phyloP scores from a whole-genome alignment of 2,888 invertebrate species.

The Belgica antarctica region DNA sequence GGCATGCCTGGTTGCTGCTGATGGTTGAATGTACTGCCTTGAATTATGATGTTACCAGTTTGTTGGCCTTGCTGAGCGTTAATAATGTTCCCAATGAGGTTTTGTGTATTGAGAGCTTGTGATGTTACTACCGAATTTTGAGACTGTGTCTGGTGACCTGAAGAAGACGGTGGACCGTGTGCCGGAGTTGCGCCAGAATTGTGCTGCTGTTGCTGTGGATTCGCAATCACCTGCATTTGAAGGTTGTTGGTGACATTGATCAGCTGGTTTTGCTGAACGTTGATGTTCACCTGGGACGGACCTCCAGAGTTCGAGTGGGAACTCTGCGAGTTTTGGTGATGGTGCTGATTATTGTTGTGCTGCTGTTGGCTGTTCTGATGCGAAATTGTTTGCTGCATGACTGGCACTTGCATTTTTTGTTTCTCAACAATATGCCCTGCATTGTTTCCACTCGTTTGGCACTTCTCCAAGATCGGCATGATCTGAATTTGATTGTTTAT shows the following conservation, averaged over 20 bases:
- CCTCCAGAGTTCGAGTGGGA: conserved; percentile 6
- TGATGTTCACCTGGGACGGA: conserved; percentile 42
- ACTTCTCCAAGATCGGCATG: conserved; percentile 52
- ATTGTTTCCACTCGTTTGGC: conserved; percentile 14
- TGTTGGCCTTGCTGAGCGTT: conserved; percentile 28
- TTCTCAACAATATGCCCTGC: conserved; percentile 20
- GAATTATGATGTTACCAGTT: conserved; percentile 39
- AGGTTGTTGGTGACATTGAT: conserved; percentile 45
- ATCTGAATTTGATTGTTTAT: conserved; percentile 56
- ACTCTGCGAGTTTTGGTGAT: neutral
- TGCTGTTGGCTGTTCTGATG: conserved; percentile 46
- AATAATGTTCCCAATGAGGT: conserved; percentile 41
- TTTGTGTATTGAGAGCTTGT: conserved; percentile 32
- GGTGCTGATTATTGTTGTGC: conserved; percentile 24
- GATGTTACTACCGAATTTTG: conserved; percentile 45
- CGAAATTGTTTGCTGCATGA: conserved; percentile 37
- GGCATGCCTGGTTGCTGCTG: conserved; percentile 44
- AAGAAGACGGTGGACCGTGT: conserved; percentile 42
- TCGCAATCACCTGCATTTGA: conserved; percentile 44
- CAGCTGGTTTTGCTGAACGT: conserved; percentile 44
- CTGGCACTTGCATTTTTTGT: conserved; percentile 28
- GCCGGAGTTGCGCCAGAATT: conserved; percentile 9
- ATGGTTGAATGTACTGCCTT: conserved; percentile 28
- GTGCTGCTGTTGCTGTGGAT: conserved; percentile 44
- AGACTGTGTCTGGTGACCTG: conserved; percentile 44